These are phyloP conservation scores for Avahi laniger DNA, from an alignment of 2,797 vertebrate species.

Conservation along the genomic window DNA sequence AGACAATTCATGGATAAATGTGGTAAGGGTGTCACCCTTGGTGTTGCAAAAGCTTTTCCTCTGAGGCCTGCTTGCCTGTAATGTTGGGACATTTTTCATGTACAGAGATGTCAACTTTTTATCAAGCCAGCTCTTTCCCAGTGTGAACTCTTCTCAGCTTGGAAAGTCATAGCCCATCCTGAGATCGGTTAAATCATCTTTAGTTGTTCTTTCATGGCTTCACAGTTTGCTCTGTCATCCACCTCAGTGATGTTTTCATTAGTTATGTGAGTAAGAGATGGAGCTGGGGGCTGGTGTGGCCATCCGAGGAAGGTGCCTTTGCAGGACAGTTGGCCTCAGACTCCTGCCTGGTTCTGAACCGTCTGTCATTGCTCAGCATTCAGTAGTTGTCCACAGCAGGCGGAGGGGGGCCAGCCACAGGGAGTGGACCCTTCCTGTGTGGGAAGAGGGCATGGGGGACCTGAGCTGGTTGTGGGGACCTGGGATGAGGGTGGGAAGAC, in stretches of 20 bases:
- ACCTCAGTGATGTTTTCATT: not conserved
- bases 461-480: not conserved
- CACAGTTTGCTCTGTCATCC: not conserved
- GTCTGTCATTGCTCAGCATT: rapidly evolving
- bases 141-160: not conserved
- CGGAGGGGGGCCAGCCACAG: not conserved
- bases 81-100: not conserved
- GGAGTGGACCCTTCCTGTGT: not conserved
- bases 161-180: not conserved
- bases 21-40: not conserved
- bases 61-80: not conserved
- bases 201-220: not conserved
- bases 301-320: not conserved
- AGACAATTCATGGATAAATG: not conserved
- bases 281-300: not conserved
- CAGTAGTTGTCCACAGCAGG: not conserved
- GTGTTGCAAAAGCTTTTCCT: not conserved
- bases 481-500: not conserved
- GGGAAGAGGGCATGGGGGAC: not conserved
- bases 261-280: not conserved
- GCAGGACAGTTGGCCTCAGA: not conserved
- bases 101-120: not conserved
- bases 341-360: not conserved
- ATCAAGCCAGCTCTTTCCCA: not conserved
- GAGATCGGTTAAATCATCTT: not conserved